Conservation (phyloP, 2,888 invertebrate genomes). For the Himalopsyche japonica region DNA sequence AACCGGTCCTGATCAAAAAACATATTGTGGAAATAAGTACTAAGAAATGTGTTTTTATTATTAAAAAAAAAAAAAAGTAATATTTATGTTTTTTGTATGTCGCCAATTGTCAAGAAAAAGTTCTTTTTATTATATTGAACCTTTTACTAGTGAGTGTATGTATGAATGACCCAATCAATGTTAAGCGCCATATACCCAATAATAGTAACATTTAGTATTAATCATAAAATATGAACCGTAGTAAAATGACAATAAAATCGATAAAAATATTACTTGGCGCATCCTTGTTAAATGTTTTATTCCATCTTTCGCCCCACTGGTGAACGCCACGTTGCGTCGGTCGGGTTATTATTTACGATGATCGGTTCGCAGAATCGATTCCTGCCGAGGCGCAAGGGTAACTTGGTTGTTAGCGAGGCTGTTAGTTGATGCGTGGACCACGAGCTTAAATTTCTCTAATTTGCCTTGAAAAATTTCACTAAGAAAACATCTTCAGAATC, state of each 20-base stretch:
- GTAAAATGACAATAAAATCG: neutral
- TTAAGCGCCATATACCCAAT: too few relatives aligned
- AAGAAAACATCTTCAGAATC: neutral
- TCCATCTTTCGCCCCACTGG: neutral
- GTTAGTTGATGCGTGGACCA: neutral
- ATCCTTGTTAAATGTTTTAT: neutral
- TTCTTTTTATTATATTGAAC: too few relatives aligned
- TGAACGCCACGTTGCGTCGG: neutral
- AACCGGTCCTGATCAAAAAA: too few relatives aligned
- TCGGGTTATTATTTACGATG: conserved; percentile 17
- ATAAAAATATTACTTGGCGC: neutral
- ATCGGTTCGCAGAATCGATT: conserved; percentile 30
- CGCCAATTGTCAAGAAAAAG: too few relatives aligned
- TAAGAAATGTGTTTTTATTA: too few relatives aligned
- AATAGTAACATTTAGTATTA: too few relatives aligned
- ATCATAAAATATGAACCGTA: too few relatives aligned
- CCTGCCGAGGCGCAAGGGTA: conserved; percentile 3
- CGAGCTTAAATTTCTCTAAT: neutral
- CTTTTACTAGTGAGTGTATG: too few relatives aligned
- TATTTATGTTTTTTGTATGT: too few relatives aligned
- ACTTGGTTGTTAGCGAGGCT: neutral
- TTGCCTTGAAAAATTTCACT: neutral
- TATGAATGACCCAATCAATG: too few relatives aligned
- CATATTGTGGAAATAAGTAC: too few relatives aligned
- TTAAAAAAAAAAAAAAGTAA: too few relatives aligned